Percentiles rank a stretch among this genome's conserved stretches.
These are phyloP conservation scores for Philopedon plagiatum DNA, from an alignment of 2,888 invertebrate genomes.

Conservation along the genomic window DNA sequence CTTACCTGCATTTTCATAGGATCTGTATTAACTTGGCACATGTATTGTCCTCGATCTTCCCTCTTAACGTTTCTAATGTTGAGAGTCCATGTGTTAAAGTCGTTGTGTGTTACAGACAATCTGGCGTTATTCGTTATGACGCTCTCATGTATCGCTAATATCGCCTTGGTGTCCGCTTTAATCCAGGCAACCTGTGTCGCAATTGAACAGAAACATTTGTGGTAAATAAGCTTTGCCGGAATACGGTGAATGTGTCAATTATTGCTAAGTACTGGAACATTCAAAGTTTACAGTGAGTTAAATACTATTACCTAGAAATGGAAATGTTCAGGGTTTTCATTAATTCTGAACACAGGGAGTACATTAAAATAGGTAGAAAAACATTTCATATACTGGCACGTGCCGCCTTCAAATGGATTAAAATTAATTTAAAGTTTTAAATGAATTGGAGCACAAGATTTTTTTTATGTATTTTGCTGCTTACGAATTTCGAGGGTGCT, in stretches of 20 bases:
- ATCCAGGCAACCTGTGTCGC: conserved; percentile 90
- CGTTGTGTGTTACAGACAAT: conserved; percentile 91
- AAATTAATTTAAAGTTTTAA: too few species aligned
- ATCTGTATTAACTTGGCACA: conserved; percentile 96
- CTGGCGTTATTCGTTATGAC: conserved; percentile 94
- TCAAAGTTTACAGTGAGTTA: neutral
- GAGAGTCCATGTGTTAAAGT: conserved; percentile 94
- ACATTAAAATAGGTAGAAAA: neutral
- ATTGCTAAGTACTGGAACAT: neutral
- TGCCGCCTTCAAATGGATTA: too few species aligned
- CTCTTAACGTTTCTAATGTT: conserved; percentile 88
- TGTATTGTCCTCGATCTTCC: conserved; percentile 91
- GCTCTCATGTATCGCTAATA: conserved; percentile 93
- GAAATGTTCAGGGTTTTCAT: neutral
- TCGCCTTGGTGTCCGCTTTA: conserved; percentile 94
- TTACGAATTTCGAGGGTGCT: too few species aligned
- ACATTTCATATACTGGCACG: too few species aligned
- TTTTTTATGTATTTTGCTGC: too few species aligned
- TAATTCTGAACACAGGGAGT: neutral
- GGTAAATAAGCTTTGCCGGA: conserved; percentile 1
- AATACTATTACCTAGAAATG: neutral
- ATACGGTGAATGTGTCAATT: conserved; percentile 1
- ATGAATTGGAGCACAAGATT: too few species aligned
- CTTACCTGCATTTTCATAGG: conserved; percentile 95
- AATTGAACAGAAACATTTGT: conserved; percentile 18